Percentiles rank a stretch among this genome's conserved stretches.
Conservation (phyloP, 1,140 invertebrate species). For the Dendroctonus valens region DNA sequence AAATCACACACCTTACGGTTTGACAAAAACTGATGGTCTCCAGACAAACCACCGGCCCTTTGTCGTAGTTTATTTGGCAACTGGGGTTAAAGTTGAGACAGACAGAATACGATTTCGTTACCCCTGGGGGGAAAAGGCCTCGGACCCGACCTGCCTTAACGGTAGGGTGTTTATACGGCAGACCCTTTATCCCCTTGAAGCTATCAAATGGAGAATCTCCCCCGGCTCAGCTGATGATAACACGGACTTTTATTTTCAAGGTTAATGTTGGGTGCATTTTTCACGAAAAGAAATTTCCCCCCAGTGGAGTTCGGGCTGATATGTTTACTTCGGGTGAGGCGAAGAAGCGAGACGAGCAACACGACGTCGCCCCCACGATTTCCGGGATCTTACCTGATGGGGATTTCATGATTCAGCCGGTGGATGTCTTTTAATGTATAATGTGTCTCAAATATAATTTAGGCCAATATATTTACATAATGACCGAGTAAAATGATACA, state of each 20-base stretch:
- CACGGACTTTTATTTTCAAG: conserved; percentile 39
- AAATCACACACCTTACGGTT: conserved; percentile 30
- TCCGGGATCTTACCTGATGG: too few relatives aligned
- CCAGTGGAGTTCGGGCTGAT: neutral
- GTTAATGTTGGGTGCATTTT: conserved; percentile 31
- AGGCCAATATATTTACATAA: too few relatives aligned
- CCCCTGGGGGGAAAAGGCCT: conserved; percentile 36
- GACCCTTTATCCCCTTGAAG: conserved; percentile 34
- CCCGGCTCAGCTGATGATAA: conserved; percentile 37
- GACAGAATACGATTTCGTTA: conserved; percentile 41
- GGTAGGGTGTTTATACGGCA: conserved; percentile 39
- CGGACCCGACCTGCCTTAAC: conserved; percentile 40
- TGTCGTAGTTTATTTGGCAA: conserved; percentile 36
- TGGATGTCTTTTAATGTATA: too few relatives aligned
- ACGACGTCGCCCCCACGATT: neutral
- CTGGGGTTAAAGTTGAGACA: conserved; percentile 38
- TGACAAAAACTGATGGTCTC: conserved; percentile 31
- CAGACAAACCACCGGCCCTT: conserved; percentile 25
- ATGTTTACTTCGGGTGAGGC: conserved; percentile 18
- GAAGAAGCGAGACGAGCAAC: neutral
- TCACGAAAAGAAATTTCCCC: conserved; percentile 13
- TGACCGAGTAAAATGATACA: too few relatives aligned
- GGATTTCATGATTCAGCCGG: too few relatives aligned
- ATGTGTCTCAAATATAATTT: too few relatives aligned
- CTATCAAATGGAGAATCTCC: conserved; percentile 37